These are phyloP conservation scores for Cyprinodon tularosa DNA, from an alignment of 2,113 vertebrate species.

Conservation along the genomic window DNA sequence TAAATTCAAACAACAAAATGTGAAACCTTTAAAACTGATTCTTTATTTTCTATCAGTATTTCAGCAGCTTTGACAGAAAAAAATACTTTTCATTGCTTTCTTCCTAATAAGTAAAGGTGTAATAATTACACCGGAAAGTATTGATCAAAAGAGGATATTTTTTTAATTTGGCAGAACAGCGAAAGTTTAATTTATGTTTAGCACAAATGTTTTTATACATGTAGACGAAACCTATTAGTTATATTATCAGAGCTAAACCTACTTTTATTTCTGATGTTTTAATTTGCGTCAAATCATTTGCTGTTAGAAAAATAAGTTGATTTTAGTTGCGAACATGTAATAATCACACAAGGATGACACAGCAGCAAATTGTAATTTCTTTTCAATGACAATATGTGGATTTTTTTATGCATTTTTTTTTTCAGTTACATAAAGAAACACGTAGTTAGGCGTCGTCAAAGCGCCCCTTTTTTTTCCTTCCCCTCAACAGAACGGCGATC, in stretches of 20 bases:
- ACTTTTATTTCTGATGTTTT: not conserved
- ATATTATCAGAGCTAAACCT: not conserved
- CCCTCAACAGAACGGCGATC: not conserved
- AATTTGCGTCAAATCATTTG: conserved; percentile 25
- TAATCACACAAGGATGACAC: conserved; percentile 21
- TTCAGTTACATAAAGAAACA: conserved; percentile 28
- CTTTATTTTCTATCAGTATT: conserved; percentile 63
- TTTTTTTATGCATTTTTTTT: conserved; percentile 33
- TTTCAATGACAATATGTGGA: conserved; percentile 10
- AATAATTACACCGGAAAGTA: not conserved
- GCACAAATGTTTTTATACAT: not conserved
- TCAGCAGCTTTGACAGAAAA: conserved; percentile 77
- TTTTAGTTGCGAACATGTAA: conserved; percentile 1
- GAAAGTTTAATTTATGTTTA: not conserved
- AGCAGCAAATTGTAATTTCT: conserved; percentile 41
- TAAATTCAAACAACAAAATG: not conserved
- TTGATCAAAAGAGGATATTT: not conserved
- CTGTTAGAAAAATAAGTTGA: conserved; percentile 13
- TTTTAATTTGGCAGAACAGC: not conserved
- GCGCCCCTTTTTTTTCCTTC: conserved; percentile 12
- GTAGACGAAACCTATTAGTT: not conserved
- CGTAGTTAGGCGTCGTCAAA: conserved; percentile 45
- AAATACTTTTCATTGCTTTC: conserved; percentile 47
- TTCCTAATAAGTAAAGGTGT: not conserved
- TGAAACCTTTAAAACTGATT: conserved; percentile 31